A percentile compares a stretch with the other conserved stretches of the same genome.
These are phyloP conservation scores for Sesamia inferens DNA, from an alignment of 2,888 invertebrate genomes.

Conservation along the genomic window DNA sequence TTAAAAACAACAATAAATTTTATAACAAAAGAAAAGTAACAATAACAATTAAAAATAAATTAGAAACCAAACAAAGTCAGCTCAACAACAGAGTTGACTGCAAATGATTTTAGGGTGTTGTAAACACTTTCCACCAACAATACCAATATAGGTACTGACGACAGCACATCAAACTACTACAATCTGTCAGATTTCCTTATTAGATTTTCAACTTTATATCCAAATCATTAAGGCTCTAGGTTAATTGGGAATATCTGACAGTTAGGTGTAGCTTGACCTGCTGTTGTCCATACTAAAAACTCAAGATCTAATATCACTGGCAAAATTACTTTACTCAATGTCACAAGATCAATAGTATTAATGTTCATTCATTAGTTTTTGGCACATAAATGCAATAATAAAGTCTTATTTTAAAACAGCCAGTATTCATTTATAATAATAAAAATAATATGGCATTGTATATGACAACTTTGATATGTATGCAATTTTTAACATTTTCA, in stretches of 20 bases:
- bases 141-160: no score
- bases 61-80: neutral
- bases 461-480: slow-evolving; percentile 20
- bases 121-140: neutral
- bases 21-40: slow-evolving; percentile 6
- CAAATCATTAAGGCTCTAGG: no score
- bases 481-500: slow-evolving; percentile 6
- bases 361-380: slow-evolving; percentile 11
- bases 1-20: slow-evolving; percentile 7
- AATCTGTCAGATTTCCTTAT: no score
- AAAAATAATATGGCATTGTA: slow-evolving; percentile 21
- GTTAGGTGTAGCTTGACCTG: no score
- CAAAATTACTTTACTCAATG: slow-evolving; percentile 4
- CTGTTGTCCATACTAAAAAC: no score
- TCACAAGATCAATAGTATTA: slow-evolving; percentile 23
- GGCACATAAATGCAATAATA: slow-evolving; percentile 31
- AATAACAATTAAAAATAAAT: slow-evolving; percentile 1
- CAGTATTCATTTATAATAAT: neutral
- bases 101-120: neutral
- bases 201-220: no score
- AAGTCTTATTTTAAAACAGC: slow-evolving; percentile 11
- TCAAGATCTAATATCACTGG: neutral
- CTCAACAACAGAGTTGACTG: neutral
- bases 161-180: no score
- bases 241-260: no score